Base-by-base conservation (phyloP, 2,797 vertebrate species). In the Hippoglossus hippoglossus region DNA sequence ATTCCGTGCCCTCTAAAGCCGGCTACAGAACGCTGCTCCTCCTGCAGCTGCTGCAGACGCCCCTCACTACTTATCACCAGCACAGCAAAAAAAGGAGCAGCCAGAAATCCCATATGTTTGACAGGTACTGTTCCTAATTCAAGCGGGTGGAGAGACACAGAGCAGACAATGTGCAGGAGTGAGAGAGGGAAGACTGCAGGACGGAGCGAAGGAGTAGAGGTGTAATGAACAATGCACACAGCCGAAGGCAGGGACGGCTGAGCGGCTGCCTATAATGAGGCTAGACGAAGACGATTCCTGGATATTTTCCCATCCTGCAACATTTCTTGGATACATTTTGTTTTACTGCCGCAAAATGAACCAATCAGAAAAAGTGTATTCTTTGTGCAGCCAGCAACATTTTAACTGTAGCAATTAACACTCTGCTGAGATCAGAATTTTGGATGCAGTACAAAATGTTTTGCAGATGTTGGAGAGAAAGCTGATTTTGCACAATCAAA, bases 1-100 rank as follows among this genome's bases (percentile, higher is more conserved):
- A 94, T 94, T 92, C 92, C 92, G 91, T 91, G 92, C 91, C 93
- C 92, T 93, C 91, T 93, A 89, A 83, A 87, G 87, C 91, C 67
- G 87, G 91, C 89, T 84, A 91, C 90, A 89, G 89, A 93, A 89
- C 80, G 89, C 89, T 87, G 89, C 88, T 91, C 90, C 80, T 87
- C 91, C 86, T 87, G 90, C 90, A 90, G 91, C 89, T 62, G 89
- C 88, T 82, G 90, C 91, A 83, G 86, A 88, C 55, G 46, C 76
- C 64, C 79, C 76, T 81, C 85, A 75, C 82, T 80, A 84, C 76
- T 88, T 87, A 84, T 80, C 85, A 77, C 66, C 80, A 73, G 79
- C 79, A 79, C 73, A 70, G 86, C 68, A 63, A 75, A 71, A 63
- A 89, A 54, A 66, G 79, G 56, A 71, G 75, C 61, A 41, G 83